Evolutionary conservation across 2,888 invertebrate species (phyloP).

Genomic region (Leptopilina drosophilae): DNA sequence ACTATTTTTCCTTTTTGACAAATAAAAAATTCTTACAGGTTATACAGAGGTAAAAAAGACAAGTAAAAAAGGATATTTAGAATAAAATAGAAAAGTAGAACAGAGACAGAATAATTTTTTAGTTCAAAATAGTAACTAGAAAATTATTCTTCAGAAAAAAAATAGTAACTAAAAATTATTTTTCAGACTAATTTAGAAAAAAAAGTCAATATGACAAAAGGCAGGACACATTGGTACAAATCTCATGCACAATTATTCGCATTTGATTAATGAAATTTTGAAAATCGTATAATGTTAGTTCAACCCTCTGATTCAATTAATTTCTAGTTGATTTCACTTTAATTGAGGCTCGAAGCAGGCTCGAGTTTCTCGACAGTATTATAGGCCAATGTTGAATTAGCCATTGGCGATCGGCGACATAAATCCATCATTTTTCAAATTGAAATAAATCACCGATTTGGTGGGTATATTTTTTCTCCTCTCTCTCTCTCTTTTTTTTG

Average conservation of each 20-base stretch:
- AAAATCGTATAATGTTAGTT: neutral
- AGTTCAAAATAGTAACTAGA: no score
- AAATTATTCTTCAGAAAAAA: no score
- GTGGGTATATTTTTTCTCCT: constrained; percentile 45
- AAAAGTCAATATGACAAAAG: neutral
- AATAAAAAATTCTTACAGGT: no score
- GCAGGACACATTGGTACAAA: neutral
- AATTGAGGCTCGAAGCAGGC: neutral
- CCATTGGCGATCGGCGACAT: constrained; percentile 45
- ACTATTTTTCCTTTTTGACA: no score
- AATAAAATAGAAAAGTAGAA: no score
- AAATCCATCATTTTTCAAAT: constrained; percentile 33
- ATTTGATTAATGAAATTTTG: neutral
- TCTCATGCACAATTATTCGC: neutral
- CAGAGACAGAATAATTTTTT: no score
- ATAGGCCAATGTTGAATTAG: constrained; percentile 46
- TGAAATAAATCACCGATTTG: constrained; percentile 55
- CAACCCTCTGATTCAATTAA: constrained; percentile 30
- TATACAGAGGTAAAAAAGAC: no score
- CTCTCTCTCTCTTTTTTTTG: constrained; percentile 37
- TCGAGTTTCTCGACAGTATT: constrained; percentile 43
- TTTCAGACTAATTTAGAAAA: neutral
- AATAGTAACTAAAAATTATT: neutral
- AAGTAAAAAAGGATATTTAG: no score
- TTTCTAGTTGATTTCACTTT: constrained; percentile 36